phyloP scores from a whole-genome alignment of 2,113 vertebrate genomes.

The Mohoua ochrocephala region DNA sequence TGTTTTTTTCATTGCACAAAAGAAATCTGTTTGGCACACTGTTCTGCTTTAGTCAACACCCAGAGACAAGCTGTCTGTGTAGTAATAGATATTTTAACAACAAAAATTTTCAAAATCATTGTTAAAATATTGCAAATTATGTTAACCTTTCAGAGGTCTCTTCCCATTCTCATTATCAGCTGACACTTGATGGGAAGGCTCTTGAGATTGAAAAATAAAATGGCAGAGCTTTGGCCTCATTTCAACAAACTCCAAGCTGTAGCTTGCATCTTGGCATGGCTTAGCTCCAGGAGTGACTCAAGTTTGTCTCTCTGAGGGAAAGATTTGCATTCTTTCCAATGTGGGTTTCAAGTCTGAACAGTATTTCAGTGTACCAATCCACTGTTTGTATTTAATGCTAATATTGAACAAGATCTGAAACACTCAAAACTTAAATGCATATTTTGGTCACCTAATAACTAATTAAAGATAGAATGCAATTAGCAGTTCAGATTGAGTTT shows the following conservation, averaged over 20 bases:
- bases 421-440: neutral
- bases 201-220: neutral
- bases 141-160: neutral
- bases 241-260: neutral
- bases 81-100: neutral
- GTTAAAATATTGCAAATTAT: neutral
- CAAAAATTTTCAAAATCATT: neutral
- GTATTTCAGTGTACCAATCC: neutral
- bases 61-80: neutral
- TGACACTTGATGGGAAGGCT: neutral
- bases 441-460: neutral
- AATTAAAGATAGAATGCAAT: conserved; percentile 8
- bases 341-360: neutral
- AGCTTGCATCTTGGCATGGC: neutral
- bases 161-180: neutral
- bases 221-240: neutral
- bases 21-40: neutral
- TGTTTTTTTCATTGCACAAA: neutral
- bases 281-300: neutral
- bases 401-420: neutral
- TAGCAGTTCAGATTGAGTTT: neutral
- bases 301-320: neutral
- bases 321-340: neutral
- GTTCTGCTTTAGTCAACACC: neutral
- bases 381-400: neutral